Evolutionary conservation across 30 jellyfish, hydroid and myxozoan species (phyloP).

Genomic region (Sanderia malayensis): DNA sequence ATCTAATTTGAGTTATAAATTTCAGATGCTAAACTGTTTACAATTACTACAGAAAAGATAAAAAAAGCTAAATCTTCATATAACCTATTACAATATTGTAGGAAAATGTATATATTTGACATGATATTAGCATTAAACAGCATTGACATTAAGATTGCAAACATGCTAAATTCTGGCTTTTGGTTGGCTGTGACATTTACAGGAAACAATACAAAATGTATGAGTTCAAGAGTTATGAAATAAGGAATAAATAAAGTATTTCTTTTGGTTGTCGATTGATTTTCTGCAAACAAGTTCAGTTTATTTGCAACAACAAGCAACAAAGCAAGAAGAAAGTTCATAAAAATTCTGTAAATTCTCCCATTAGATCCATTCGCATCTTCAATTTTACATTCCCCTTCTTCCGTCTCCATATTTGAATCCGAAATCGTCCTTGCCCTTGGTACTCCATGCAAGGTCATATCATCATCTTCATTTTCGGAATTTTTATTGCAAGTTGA

Average conservation of each 20-base stretch:
- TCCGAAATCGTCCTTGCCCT: neutral
- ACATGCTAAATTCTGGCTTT: neutral
- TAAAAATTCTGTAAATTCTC: conserved; percentile 12
- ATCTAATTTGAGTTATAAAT: too few relatives aligned
- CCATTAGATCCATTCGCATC: neutral
- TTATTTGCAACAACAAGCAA: conserved; percentile 35
- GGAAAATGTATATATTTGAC: neutral
- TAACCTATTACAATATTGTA: conserved; percentile 4
- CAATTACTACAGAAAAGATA: conserved; percentile 28
- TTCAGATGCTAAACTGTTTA: conserved; percentile 1
- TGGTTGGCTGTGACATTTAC: neutral
- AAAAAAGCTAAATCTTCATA: conserved; percentile 43
- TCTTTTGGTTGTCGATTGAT: conserved; percentile 10
- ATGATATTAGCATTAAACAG: neutral
- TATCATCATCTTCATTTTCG: neutral
- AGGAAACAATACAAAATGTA: conserved; percentile 27
- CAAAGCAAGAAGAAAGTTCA: conserved; percentile 20
- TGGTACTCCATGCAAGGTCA: neutral
- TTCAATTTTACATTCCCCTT: neutral
- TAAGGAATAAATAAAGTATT: conserved; percentile 38
- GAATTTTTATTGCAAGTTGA: too few relatives aligned
- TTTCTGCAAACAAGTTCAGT: conserved; percentile 11
- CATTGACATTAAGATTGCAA: neutral
- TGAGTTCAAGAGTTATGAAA: conserved; percentile 26
- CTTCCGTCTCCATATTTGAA: neutral